Base-by-base conservation (phyloP, 2,888 invertebrate species). In the Saturnia japonica region DNA sequence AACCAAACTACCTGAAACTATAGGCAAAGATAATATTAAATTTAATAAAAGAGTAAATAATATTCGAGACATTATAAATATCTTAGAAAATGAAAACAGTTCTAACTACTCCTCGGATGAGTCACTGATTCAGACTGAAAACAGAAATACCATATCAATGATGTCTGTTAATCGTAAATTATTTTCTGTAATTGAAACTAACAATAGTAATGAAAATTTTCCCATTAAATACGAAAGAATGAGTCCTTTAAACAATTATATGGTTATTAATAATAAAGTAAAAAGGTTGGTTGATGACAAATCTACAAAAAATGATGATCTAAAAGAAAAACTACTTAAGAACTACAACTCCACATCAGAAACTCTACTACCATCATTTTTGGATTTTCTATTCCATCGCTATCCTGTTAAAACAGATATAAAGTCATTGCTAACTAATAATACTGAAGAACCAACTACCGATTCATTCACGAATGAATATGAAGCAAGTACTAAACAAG, bases 1-100 rank as follows among this genome's bases (percentile, higher is more conserved):
- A 22, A 68, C 69, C 68, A 68, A 77, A 74, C 68, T 73, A 62
- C 68, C 72, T 71, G 34, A 64, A 67, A 70, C 68, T 60, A 72
- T 67, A 71, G 64, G 68, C 34, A 72, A 67, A 57, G 28, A 40
- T 42, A 64, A 69, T 45, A 16, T 72, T 69, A 77, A 81, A 73
- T 70, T 73, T 71, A 77, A 85, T 74, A 82, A 81, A 72, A 87
- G 78, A 79, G 77, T 86, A 0, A 90, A 93, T 80, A 94, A 93
- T 75, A 93, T 94, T 75, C 85, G 83, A 67, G 93, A 94, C 74
- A 88, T 94, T 70, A 92, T 94, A 72, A 81, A 91, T 73, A 86
- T 84, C 67, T 76, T 93, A 70, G 87, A 91, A 76, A 79, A 74
- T 62, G 83, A 86, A 12, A 78, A 82, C 12, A 76, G 70, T 51